Percentiles rank a stretch among this genome's conserved stretches.
Evolutionary conservation across 2,888 invertebrate genomes (phyloP).

Genomic region (Drosophila fungiperda): DNA sequence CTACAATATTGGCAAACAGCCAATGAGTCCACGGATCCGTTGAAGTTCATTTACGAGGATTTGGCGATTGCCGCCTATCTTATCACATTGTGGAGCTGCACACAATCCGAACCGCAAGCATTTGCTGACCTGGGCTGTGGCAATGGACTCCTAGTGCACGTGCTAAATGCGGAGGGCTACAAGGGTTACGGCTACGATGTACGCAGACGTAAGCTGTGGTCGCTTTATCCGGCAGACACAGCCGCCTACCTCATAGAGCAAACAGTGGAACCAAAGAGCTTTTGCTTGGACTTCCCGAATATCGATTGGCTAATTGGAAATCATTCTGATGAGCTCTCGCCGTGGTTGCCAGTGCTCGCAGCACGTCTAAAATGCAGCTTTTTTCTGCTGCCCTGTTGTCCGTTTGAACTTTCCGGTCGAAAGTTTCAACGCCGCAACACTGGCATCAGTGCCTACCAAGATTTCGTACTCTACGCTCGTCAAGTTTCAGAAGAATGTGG

Average conservation of each 20-base stretch:
- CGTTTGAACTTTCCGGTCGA: constrained; percentile 94
- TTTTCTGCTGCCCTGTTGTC: constrained; percentile 97
- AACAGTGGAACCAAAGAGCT: constrained; percentile 86
- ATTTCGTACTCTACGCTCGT: constrained; percentile 89
- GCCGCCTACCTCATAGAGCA: constrained; percentile 85
- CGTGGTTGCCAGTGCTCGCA: constrained; percentile 98
- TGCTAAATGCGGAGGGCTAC: constrained; percentile 94
- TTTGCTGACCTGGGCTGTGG: constrained; percentile 99
- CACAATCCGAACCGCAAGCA: constrained; percentile 85
- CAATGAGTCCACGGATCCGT: constrained; percentile 96
- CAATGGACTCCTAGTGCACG: constrained; percentile 96
- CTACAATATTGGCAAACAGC: constrained; percentile 95
- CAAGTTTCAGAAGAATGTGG: constrained; percentile 89
- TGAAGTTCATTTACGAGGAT: constrained; percentile 98
- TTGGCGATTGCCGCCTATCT: constrained; percentile 96
- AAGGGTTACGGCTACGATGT: constrained; percentile 93
- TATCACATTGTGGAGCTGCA: constrained; percentile 90
- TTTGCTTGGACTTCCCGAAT: constrained; percentile 87
- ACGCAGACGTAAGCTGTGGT: constrained; percentile 95
- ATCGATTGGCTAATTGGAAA: constrained; percentile 98
- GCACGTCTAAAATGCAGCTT: constrained; percentile 91
- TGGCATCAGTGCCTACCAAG: constrained; percentile 91
- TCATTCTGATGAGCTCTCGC: constrained; percentile 99
- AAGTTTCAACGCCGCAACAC: constrained; percentile 92
- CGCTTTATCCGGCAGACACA: constrained; percentile 89